phyloP scores from a whole-genome alignment of 2,797 vertebrate genomes.

The Vireo griseus region DNA sequence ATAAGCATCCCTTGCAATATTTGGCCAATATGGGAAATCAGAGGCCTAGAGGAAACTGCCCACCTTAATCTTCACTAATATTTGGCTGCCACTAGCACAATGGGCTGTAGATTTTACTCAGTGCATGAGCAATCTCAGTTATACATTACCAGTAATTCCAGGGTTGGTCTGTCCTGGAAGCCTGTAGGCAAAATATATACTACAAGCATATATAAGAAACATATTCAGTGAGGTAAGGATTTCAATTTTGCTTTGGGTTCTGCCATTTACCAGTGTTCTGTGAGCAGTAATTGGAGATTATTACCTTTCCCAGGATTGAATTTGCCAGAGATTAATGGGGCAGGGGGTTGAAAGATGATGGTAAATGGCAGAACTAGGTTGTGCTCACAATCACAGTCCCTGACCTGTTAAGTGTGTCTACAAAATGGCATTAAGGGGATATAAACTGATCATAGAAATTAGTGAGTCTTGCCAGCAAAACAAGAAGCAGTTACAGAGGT shows the following conservation, averaged over 20 bases:
- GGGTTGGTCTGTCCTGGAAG: conserved; percentile 43
- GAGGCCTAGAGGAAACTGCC: neutral
- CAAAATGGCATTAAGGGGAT: neutral
- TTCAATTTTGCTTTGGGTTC: conserved; percentile 54
- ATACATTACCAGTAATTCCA: conserved; percentile 42
- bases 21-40: neutral
- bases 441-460: neutral
- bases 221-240: neutral
- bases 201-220: conserved; percentile 53
- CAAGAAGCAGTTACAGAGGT: neutral
- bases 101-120: neutral
- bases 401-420: neutral
- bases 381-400: neutral
- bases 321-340: conserved; percentile 31
- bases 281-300: conserved; percentile 38
- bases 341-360: neutral
- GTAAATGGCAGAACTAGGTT: neutral
- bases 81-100: neutral
- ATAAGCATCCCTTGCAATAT: neutral
- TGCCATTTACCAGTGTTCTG: conserved; percentile 19
- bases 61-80: neutral
- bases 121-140: neutral
- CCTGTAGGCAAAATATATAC: conserved; percentile 59
- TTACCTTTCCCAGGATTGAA: conserved; percentile 15
- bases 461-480: neutral